phyloP scores from a whole-genome alignment of 2,888 invertebrate genomes.

The Cetonia aurata region DNA sequence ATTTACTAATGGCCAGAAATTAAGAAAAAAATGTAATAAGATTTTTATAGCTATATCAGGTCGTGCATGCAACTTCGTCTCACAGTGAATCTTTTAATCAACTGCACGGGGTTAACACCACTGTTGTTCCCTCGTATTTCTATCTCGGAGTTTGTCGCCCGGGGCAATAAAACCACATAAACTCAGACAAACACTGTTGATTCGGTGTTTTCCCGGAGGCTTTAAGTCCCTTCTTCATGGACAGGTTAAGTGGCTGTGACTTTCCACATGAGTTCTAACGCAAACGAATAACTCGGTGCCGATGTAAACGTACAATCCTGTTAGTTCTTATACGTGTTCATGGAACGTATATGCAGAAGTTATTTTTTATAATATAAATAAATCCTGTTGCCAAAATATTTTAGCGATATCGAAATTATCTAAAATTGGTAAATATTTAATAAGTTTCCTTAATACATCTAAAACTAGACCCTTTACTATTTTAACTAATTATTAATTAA shows the following conservation, averaged over 20 bases:
- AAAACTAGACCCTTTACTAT: too few species aligned
- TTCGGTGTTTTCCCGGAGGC: constrained; percentile 55
- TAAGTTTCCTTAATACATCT: too few species aligned
- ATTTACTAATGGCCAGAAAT: too few species aligned
- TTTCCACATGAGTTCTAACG: constrained; percentile 51
- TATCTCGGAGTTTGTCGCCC: constrained; percentile 36
- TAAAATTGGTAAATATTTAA: too few species aligned
- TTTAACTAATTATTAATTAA: too few species aligned
- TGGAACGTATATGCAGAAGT: too few species aligned
- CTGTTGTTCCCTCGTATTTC: constrained; percentile 26
- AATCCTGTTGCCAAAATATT: too few species aligned
- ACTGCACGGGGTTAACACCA: constrained; percentile 32
- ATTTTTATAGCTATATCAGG: background rate
- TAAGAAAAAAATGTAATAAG: too few species aligned
- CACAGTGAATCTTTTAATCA: constrained; percentile 36
- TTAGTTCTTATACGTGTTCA: background rate
- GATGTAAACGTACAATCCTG: constrained; percentile 13
- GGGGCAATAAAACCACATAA: constrained; percentile 37
- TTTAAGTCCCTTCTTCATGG: constrained; percentile 51
- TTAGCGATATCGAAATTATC: too few species aligned
- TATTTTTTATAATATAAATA: too few species aligned
- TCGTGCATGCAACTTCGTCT: background rate
- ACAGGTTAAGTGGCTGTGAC: constrained; percentile 55
- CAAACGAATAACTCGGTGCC: constrained; percentile 50
- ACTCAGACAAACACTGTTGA: constrained; percentile 52